Evolutionary conservation across 2,888 invertebrate species (phyloP), one percentile per base, ranked within the genome.

Genomic region (Cephus nigrinus): DNA sequence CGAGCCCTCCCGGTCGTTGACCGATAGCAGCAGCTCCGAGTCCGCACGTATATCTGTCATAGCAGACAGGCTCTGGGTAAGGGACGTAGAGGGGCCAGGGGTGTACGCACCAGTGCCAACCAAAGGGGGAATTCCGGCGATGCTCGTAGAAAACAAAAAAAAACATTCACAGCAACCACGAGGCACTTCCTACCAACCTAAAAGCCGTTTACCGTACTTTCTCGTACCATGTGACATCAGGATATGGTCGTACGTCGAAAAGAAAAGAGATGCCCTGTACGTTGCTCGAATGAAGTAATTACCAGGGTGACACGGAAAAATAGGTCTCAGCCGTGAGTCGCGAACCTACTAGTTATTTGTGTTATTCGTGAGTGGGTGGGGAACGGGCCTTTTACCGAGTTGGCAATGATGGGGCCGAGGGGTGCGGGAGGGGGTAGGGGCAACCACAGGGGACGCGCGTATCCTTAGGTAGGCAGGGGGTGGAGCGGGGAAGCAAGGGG

Each of bases 381-480:
- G 77, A 36, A 75, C 55, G 55, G 55, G 23, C 23, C 23, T 55
- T 55, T 55, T 55, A 55, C 55, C 55, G 23, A 55, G 55, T 55
- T 55, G 55, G 55, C 55, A 55, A 55, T 9, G 55, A 55, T 55
- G 93, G 23, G 93, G 93, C 93, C 92, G 92, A 92, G 91, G 90
- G 86, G 88, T 34, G 86, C 69, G 86, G 87, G 85, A 92, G 92
- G 40, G 40, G 68, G 30, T 36, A 78, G 78, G 34, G 35, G 36
- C 12, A 55, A 32, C 36, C 34, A 36, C 76, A 33, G n/a, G n/a
- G 31, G 68, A n/a, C 55, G 55, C 55, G 75, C 68, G 55, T 75
- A 55, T 55, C 55, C 93, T 92, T 23, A 55, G 55, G 93, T 92
- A 92, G 93, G 93, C 90, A 92, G 92, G 90, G 91, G 91, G 91